Conservation (phyloP, 2,888 invertebrate species). For the Stenchaetothrips biformis region DNA sequence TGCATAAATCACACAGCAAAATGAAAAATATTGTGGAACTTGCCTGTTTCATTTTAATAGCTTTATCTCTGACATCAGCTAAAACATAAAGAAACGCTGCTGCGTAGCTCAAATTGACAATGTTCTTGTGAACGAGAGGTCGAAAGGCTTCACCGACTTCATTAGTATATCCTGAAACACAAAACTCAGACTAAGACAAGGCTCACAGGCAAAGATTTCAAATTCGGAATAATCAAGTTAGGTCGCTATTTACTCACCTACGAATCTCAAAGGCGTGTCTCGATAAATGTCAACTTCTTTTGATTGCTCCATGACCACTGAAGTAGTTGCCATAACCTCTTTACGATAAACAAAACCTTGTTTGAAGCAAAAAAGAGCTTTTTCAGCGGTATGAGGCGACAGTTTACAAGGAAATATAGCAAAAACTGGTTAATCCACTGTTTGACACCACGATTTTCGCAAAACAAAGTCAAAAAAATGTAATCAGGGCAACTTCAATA, state of each 20-base stretch:
- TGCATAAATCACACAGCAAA: background rate
- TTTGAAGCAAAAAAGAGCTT: no score
- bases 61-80: conserved; percentile 80
- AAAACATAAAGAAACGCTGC: conserved; percentile 79
- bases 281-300: conserved; percentile 13
- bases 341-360: no score
- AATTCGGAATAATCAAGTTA: no score
- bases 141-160: conserved; percentile 95
- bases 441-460: no score
- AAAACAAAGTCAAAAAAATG: no score
- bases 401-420: no score
- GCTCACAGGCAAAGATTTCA: no score
- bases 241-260: background rate
- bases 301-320: background rate
- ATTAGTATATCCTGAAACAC: conserved; percentile 80
- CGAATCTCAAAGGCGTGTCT: background rate
- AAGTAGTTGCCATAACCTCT: no score
- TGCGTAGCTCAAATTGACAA: conserved; percentile 71
- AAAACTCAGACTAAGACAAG: background rate
- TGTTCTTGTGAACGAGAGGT: conserved; percentile 61
- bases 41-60: conserved; percentile 59
- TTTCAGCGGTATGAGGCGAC: no score
- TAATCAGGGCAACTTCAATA: no score
- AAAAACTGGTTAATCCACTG: no score
- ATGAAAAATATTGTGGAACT: conserved; percentile 35